Evolutionary conservation across 2,113 vertebrate species (phyloP).

Genomic region (Australoheros scitulus): DNA sequence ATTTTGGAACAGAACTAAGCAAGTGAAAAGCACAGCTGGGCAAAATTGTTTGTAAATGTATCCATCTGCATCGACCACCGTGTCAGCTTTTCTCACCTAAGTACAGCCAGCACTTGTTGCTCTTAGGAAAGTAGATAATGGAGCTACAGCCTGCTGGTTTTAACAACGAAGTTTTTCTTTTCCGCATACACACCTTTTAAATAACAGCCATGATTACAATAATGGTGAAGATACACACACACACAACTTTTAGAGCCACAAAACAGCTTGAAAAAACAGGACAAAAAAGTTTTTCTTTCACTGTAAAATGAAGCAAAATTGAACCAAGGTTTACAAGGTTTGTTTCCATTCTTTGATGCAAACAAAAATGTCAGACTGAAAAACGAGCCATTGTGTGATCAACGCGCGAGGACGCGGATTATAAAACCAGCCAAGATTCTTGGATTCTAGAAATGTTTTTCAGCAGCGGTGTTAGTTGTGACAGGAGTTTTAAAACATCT

Average conservation of each 20-base stretch:
- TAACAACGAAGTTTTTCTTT: neutral
- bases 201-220: neutral
- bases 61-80: neutral
- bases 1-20: neutral
- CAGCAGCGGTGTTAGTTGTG: neutral
- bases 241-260: neutral
- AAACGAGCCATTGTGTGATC: neutral
- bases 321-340: neutral
- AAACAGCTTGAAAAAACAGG: neutral
- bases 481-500: neutral
- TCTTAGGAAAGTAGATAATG: slow-evolving; percentile 21
- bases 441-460: neutral
- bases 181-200: neutral
- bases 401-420: neutral
- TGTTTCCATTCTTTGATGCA: neutral
- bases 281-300: neutral
- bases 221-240: neutral
- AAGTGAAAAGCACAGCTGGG: neutral
- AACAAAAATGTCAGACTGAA: neutral
- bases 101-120: slow-evolving; percentile 22
- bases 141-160: slow-evolving; percentile 4
- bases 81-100: neutral
- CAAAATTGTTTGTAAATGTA: neutral
- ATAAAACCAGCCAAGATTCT: neutral
- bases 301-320: neutral